Percentiles rank a stretch among this genome's conserved stretches.
Conservation (phyloP, 2,888 invertebrate species). For the Nomada lathburiana region DNA sequence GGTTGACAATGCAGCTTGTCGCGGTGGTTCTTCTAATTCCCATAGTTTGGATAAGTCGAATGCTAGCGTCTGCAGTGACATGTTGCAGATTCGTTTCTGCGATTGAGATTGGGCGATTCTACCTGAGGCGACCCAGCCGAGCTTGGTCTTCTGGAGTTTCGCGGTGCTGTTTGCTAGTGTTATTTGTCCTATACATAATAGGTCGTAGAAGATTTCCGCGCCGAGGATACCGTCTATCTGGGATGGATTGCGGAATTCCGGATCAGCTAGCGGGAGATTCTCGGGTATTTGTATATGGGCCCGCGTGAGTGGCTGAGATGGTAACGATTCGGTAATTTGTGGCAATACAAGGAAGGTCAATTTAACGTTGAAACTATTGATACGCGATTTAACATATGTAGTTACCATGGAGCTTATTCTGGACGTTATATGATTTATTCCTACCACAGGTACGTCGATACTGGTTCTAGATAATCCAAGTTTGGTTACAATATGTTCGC, state of each 20-base stretch:
- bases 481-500: no score
- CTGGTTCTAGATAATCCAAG: no score
- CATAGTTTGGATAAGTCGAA: slow-evolving; percentile 21
- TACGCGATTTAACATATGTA: background rate
- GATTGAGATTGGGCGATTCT: background rate
- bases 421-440: background rate
- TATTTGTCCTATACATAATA: background rate
- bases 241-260: background rate
- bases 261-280: background rate
- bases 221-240: background rate
- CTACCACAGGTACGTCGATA: background rate
- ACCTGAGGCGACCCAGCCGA: background rate
- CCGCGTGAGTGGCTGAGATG: no score
- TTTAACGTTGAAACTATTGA: background rate
- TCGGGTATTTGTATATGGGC: no score
- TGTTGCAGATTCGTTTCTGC: background rate
- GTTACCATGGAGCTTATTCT: background rate
- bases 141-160: background rate
- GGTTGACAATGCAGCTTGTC: background rate
- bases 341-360: no score
- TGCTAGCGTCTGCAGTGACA: background rate
- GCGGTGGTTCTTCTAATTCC: slow-evolving; percentile 19
- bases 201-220: no score
- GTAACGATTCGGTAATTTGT: no score
- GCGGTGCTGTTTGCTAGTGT: background rate